Conservation (phyloP, 2,113 vertebrate species). For the Zosterops pallidus region DNA sequence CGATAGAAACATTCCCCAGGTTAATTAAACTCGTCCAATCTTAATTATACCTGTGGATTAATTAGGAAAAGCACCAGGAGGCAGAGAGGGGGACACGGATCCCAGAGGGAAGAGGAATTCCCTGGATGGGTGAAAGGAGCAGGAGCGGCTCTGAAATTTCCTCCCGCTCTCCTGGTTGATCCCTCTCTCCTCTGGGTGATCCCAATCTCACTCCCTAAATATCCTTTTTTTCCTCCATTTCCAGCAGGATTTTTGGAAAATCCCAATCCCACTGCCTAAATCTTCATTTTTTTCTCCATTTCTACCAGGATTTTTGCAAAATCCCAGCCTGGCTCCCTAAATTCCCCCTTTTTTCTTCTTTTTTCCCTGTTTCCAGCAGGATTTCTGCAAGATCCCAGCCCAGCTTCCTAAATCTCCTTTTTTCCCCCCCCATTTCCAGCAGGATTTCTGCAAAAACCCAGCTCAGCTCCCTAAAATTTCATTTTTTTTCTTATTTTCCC, state of each 20-base stretch:
- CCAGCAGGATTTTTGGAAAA: too few species aligned
- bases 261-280: not conserved
- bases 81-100: accelerated
- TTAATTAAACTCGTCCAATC: accelerated
- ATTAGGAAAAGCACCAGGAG: not conserved
- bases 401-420: too few species aligned
- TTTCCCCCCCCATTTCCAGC: too few species aligned
- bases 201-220: too few species aligned
- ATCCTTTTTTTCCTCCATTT: too few species aligned
- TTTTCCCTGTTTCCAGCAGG: not conserved
- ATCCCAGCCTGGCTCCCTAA: too few species aligned
- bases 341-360: too few species aligned
- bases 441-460: not conserved
- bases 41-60: accelerated
- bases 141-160: accelerated
- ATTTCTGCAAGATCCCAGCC: too few species aligned
- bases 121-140: not conserved
- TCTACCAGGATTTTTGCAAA: too few species aligned
- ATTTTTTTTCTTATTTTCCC: too few species aligned
- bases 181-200: not conserved
- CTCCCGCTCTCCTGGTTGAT: not conserved
- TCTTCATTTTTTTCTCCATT: too few species aligned
- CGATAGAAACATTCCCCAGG: not conserved
- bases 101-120: not conserved
- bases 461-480: not conserved